Base-by-base conservation (phyloP, 1,140 invertebrate genomes). In the Chymomyza costata region DNA sequence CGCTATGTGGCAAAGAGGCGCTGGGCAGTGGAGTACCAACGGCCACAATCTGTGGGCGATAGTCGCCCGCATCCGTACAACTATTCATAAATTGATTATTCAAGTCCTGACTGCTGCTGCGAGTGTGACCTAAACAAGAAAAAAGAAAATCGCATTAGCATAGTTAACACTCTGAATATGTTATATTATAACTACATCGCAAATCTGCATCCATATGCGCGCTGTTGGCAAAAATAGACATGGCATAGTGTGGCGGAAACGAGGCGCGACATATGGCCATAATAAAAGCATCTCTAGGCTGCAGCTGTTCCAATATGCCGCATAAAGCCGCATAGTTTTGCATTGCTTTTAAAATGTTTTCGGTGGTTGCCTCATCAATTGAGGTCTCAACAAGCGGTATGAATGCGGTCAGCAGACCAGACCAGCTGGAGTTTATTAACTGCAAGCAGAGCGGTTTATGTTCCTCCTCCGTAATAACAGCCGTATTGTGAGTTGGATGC, bases 361-460 rank as follows among this genome's bases (percentile, higher is more conserved):
- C 95, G 1, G 94, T 92, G 31, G 89, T 92, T 52, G 92, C 90
- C 86, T 99, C 97, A 76, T 99, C 97, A 38, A 96, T 96, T 71
- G 96, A 97, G 1, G 96, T 96, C 86, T 99, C 97, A 11, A 98
- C 91, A 10, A 99, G 86, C 0, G 97, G 92, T 61, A 94, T 95
- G 17, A 99, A 87, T 6, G 97, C 96, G 65, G 95, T 94, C 10
- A 98, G 87, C 18, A 99, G 87, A 3, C 96, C 96, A 84, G 95
- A 96, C 96, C 97, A 99, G 59, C 96, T 96, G 0, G 96, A 98
- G 80, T 95, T 95, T 2, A 99, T 92, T 14, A 99, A 86, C 85
- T 97, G 93, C 34, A 88, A 86, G 67, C 92, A 90, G 6, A 93
- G 76, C 45, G 89, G 88, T 49, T 87, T 87, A 38, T 80, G 64